A percentile compares a stretch with the other conserved stretches of the same genome.
Evolutionary conservation across 2,797 vertebrate species (phyloP).

Genomic region (Melanotaenia nigrans): DNA sequence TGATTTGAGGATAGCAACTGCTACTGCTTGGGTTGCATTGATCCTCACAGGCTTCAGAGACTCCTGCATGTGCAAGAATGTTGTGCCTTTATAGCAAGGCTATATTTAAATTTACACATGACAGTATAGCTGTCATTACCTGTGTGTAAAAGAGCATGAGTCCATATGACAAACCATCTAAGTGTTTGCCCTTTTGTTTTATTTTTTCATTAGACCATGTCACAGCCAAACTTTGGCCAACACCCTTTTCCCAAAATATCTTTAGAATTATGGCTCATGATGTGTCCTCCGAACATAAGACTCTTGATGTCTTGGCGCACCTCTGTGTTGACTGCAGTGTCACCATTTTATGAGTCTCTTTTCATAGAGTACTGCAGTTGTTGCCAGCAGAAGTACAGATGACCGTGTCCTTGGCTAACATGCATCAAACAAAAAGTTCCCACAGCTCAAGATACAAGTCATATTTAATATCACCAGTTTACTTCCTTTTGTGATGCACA

Average conservation of each 20-base stretch:
- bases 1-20: conserved; percentile 34
- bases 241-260: conserved; percentile 48
- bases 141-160: conserved; percentile 31
- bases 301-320: conserved; percentile 66
- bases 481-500: neutral
- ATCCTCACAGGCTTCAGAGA: conserved; percentile 19
- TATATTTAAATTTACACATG: conserved; percentile 32
- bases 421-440: conserved; percentile 44
- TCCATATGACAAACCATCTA: conserved; percentile 6
- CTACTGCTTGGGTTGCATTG: conserved; percentile 28
- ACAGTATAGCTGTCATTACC: conserved; percentile 7
- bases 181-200: conserved; percentile 35
- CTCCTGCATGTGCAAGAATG: conserved; percentile 30
- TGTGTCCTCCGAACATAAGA: conserved; percentile 66
- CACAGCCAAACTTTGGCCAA: conserved; percentile 20
- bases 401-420: conserved; percentile 53
- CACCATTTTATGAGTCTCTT: conserved; percentile 69
- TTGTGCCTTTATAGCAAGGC: conserved; percentile 5
- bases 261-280: conserved; percentile 60
- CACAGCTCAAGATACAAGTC: conserved; percentile 13
- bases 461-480: conserved; percentile 32
- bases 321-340: conserved; percentile 54
- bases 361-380: conserved; percentile 64
- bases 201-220: conserved; percentile 26
- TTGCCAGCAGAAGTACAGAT: conserved; percentile 41